Evolutionary conservation across 2,113 vertebrate species (phyloP), one percentile per base, ranked within the genome.

Genomic region (Sphyrna mokarran): DNA sequence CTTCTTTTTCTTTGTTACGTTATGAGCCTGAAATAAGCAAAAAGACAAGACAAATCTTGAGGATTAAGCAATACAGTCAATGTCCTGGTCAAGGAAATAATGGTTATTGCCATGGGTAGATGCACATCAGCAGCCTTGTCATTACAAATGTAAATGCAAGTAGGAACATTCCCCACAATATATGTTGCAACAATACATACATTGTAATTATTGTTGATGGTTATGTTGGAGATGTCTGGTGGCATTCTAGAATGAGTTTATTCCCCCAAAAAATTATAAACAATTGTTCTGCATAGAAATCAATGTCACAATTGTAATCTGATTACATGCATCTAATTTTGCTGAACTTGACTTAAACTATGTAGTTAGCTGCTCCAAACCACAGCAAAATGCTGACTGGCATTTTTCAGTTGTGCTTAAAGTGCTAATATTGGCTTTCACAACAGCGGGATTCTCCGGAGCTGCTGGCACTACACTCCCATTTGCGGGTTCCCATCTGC

Each of bases 11-110:
- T 11, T 89, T 97, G 97, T 97, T 97, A 96, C 97, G 97, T 97
- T 97, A 97, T 97, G 97, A 98, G 97, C 97, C 96, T 96, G 97
- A 98, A 98, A 97, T 97, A 98, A 97, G 97, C 97, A 97, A 97
- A 96, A 97, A 96, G 95, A 97, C 96, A 96, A 96, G 97, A 95
- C 40, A 96, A 96, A 96, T 97, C 97, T 96, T 96, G 97, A 97
- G 97, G 98, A 98, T 98, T 98, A 98, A 96, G 97, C 96, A 97
- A 96, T 96, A 54, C 95, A 97, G 97, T 97, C 96, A 96, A 96
- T 97, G 97, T 97, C 96, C 96, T 97, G 97, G 97, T 96, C 97
- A 96, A 1, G 96, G 96, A 97, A 97, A 97, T 97, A 97, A 97
- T 97, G 97, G 97, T 96, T 26, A 61, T 96, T 97, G 97, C 97